A percentile compares a stretch with the other conserved stretches of the same genome.
Evolutionary conservation across 2,888 invertebrate species (phyloP).

Genomic region (Cryptosula pallasiana): DNA sequence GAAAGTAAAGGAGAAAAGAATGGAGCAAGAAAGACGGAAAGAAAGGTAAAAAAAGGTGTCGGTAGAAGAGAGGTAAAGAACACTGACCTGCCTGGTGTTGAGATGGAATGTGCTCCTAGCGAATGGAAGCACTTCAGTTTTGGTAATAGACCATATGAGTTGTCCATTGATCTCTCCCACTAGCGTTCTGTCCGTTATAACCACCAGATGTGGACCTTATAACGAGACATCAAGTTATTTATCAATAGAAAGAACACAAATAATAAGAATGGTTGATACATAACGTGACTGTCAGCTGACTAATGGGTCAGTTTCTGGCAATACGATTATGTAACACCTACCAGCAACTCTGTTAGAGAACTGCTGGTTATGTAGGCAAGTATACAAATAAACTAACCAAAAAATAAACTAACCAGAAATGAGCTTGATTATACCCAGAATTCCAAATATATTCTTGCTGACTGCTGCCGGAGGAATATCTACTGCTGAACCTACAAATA

Average conservation of each 20-base stretch:
- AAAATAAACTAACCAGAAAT: conserved; percentile 59
- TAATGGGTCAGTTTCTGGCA: too few species aligned
- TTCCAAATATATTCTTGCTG: conserved; percentile 69
- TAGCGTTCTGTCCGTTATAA: conserved; percentile 77
- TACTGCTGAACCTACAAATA: not conserved
- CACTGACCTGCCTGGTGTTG: conserved; percentile 66
- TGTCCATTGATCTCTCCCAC: conserved; percentile 61
- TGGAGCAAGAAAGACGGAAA: too few species aligned
- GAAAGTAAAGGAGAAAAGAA: too few species aligned
- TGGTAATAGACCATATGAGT: conserved; percentile 46
- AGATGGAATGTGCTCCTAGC: conserved; percentile 77
- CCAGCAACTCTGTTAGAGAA: too few species aligned
- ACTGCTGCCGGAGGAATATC: not conserved
- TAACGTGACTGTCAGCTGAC: too few species aligned
- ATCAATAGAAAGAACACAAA: too few species aligned
- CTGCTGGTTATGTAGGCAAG: too few species aligned
- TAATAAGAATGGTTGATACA: too few species aligned
- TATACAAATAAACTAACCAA: not conserved
- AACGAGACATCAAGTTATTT: too few species aligned
- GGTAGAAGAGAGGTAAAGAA: too few species aligned
- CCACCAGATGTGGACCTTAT: conserved; percentile 74
- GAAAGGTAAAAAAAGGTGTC: too few species aligned
- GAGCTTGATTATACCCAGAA: conserved; percentile 77
- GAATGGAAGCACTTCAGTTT: conserved; percentile 65
- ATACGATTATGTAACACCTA: too few species aligned